A percentile compares a stretch with the other conserved stretches of the same genome.
Conservation (phyloP, 1,140 invertebrate species). For the Caenorhabditis briggsae region DNA sequence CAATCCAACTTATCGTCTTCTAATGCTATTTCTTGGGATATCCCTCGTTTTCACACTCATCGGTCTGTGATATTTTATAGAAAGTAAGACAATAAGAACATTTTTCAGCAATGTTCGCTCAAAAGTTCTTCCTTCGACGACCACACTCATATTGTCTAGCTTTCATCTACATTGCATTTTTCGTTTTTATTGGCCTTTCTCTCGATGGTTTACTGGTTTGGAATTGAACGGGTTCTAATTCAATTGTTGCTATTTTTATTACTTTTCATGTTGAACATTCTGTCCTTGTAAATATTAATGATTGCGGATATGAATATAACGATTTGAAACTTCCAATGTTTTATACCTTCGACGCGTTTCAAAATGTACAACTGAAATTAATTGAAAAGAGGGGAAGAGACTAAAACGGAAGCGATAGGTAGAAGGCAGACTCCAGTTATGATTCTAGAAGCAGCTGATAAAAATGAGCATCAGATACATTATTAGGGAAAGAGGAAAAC, state of each 20-base stretch:
- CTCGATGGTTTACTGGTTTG: constrained; percentile 44
- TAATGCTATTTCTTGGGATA: constrained; percentile 47
- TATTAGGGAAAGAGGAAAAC: constrained; percentile 1
- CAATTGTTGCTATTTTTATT: too few relatives aligned
- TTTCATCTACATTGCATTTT: constrained; percentile 41
- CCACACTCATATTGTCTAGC: constrained; percentile 17
- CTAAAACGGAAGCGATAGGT: not conserved
- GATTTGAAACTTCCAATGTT: not conserved
- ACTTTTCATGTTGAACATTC: too few relatives aligned
- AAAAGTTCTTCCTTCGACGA: constrained; percentile 41
- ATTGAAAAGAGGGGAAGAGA: not conserved
- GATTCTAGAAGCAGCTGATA: constrained; percentile 15
- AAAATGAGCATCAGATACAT: constrained; percentile 34
- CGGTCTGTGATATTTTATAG: not conserved
- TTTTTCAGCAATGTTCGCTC: constrained; percentile 53
- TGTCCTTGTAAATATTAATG: too few relatives aligned
- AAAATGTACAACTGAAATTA: constrained; percentile 34
- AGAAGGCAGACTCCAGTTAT: constrained; percentile 5
- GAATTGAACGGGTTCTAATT: constrained; percentile 35
- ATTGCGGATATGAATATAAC: too few relatives aligned
- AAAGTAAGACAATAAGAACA: too few relatives aligned
- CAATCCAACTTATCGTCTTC: constrained; percentile 31
- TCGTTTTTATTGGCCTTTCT: constrained; percentile 41
- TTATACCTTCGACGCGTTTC: constrained; percentile 25
- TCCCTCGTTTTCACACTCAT: constrained; percentile 43